These are phyloP conservation scores for Balanococcus diminutus DNA, from an alignment of 2,888 invertebrate genomes.

Conservation along the genomic window DNA sequence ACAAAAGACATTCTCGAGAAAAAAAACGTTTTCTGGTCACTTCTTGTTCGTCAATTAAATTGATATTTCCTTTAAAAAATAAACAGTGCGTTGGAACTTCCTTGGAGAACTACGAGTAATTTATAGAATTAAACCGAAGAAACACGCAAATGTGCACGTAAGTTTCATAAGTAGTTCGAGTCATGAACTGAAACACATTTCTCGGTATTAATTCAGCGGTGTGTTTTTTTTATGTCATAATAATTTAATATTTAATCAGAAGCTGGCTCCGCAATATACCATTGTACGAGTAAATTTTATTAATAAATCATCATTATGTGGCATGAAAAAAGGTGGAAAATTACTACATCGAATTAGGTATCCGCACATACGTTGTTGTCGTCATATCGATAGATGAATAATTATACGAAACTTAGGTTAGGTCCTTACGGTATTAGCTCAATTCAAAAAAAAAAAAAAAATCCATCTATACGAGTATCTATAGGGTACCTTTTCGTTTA, in stretches of 20 bases:
- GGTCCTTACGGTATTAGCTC: too few species aligned
- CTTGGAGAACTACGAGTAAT: neutral
- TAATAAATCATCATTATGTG: neutral
- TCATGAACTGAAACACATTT: neutral
- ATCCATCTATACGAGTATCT: neutral
- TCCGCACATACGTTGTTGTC: neutral
- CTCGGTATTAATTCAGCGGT: neutral
- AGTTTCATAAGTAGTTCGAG: neutral
- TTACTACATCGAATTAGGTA: neutral
- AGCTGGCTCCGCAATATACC: neutral
- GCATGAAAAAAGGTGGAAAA: too few species aligned
- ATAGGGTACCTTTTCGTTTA: neutral
- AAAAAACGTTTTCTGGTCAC: too few species aligned
- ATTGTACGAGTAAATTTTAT: neutral
- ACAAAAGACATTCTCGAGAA: too few species aligned
- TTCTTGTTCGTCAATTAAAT: too few species aligned
- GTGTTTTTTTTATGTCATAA: neutral
- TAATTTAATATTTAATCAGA: neutral
- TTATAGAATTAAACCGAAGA: neutral
- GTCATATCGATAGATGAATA: neutral
- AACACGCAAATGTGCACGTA: neutral
- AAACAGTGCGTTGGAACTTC: too few species aligned
- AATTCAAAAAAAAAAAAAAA: neutral
- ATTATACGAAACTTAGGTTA: neutral
- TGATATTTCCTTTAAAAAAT: too few species aligned